These are phyloP conservation scores for Pogonophryne albipinna DNA, from an alignment of 2,797 vertebrate species.

Conservation along the genomic window DNA sequence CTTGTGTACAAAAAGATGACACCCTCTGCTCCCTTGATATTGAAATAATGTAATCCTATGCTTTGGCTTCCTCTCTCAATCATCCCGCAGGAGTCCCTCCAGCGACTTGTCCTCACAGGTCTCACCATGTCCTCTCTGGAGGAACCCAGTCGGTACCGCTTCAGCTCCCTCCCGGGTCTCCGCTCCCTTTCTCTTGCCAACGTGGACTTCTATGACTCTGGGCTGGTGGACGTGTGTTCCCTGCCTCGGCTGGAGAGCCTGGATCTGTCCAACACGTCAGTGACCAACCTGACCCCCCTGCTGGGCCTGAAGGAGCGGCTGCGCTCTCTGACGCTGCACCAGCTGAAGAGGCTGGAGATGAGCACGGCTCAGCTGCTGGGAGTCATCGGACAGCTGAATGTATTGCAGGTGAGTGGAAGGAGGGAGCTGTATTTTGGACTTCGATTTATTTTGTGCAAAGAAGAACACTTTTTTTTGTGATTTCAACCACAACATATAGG, in stretches of 20 bases:
- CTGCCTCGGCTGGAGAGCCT: slow-evolving; percentile 95
- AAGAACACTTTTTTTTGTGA: background rate
- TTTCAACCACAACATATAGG: fast-evolving
- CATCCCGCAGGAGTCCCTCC: slow-evolving; percentile 88
- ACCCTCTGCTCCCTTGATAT: fast-evolving
- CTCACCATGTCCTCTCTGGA: slow-evolving; percentile 96
- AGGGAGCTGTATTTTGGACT: background rate
- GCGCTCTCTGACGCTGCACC: slow-evolving; percentile 97
- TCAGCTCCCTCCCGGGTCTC: slow-evolving; percentile 91
- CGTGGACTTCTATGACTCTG: slow-evolving; percentile 96
- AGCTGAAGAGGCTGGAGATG: slow-evolving; percentile 99
- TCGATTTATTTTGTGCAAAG: background rate
- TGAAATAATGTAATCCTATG: background rate
- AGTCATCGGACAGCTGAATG: slow-evolving; percentile 83
- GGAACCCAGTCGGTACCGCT: slow-evolving; percentile 91
- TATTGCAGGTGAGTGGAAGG: slow-evolving; percentile 73
- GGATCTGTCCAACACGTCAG: slow-evolving; percentile 98
- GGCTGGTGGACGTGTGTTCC: slow-evolving; percentile 92
- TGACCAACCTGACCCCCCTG: slow-evolving; percentile 94
- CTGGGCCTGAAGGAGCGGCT: slow-evolving; percentile 92
- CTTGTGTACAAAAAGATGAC: background rate
- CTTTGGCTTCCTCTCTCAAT: background rate
- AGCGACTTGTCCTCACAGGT: slow-evolving; percentile 94
- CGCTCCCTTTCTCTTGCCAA: slow-evolving; percentile 94
- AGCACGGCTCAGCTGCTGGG: slow-evolving; percentile 94